Evolutionary conservation across 2,113 vertebrate species (phyloP).

Genomic region (Cryptotis parvus): DNA sequence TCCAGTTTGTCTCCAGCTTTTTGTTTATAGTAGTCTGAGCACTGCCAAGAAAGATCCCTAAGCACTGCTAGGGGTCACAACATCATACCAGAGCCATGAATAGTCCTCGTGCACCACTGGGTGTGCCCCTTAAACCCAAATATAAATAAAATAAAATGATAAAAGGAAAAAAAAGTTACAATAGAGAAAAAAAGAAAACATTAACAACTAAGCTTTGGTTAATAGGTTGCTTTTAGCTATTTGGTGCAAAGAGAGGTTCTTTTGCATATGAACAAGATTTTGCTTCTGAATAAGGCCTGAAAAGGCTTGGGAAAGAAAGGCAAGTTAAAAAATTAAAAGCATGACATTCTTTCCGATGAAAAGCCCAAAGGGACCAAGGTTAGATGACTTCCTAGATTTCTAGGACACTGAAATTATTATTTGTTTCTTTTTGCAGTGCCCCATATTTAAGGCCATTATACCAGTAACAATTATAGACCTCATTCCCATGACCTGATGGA

Average conservation of each 20-base stretch:
- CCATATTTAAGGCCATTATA: slow-evolving; percentile 50
- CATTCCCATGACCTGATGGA: too few relatives aligned
- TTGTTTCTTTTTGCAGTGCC: slow-evolving; percentile 47
- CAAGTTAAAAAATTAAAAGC: slow-evolving; percentile 2
- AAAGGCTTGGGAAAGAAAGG: slow-evolving; percentile 43
- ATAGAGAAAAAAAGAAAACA: not conserved
- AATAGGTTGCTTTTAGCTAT: not conserved
- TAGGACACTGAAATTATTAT: slow-evolving; percentile 45
- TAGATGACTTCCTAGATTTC: slow-evolving; percentile 66
- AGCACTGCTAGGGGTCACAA: too few relatives aligned
- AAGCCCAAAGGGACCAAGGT: slow-evolving; percentile 47
- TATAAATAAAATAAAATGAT: too few relatives aligned
- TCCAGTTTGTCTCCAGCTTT: too few relatives aligned
- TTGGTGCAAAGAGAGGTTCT: not conserved
- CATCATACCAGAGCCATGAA: too few relatives aligned
- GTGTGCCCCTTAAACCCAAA: too few relatives aligned
- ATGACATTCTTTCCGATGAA: slow-evolving; percentile 28
- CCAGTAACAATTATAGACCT: too few relatives aligned
- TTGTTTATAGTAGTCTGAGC: too few relatives aligned
- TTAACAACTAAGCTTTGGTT: not conserved
- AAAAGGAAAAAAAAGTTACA: not conserved
- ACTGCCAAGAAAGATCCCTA: too few relatives aligned
- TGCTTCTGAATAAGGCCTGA: slow-evolving; percentile 16
- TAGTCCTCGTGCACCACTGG: too few relatives aligned
- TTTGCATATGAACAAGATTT: not conserved